Evolutionary conservation across 2,888 invertebrate species (phyloP).

Genomic region (Reticulitermes lucifugus): DNA sequence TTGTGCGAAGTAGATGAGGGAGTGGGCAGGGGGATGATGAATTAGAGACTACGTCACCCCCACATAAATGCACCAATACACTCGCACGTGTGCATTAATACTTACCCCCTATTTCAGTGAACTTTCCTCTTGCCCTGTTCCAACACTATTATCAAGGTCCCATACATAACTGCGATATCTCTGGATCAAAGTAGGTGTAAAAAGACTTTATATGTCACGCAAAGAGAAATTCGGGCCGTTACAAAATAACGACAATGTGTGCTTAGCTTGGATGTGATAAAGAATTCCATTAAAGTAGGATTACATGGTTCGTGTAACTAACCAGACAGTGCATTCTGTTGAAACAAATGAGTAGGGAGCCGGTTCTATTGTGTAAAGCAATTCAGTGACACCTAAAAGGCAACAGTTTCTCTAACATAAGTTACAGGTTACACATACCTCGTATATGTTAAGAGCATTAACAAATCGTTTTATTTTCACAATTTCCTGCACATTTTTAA

Average conservation of each 20-base stretch:
- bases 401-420: too few species aligned
- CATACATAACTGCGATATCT: background rate
- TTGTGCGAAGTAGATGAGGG: conserved; percentile 12
- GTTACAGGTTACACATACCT: too few species aligned
- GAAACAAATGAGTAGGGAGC: background rate
- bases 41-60: conserved; percentile 39
- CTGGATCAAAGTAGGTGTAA: background rate
- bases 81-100: conserved; percentile 33
- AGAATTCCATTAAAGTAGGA: background rate
- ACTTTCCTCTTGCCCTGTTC: background rate
- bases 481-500: too few species aligned
- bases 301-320: background rate
- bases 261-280: background rate
- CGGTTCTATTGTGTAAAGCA: background rate
- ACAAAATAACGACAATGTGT: background rate
- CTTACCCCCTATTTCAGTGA: conserved; percentile 8
- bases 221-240: background rate
- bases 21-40: conserved; percentile 14
- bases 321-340: background rate
- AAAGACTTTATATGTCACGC: background rate
- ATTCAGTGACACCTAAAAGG: too few species aligned
- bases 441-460: too few species aligned
- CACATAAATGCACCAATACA: conserved; percentile 6
- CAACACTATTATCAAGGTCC: background rate
- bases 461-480: too few species aligned